Percentiles rank a stretch among this genome's conserved stretches.
Evolutionary conservation across 2,888 invertebrate species (phyloP).

Genomic region (Drosophila borealis): DNA sequence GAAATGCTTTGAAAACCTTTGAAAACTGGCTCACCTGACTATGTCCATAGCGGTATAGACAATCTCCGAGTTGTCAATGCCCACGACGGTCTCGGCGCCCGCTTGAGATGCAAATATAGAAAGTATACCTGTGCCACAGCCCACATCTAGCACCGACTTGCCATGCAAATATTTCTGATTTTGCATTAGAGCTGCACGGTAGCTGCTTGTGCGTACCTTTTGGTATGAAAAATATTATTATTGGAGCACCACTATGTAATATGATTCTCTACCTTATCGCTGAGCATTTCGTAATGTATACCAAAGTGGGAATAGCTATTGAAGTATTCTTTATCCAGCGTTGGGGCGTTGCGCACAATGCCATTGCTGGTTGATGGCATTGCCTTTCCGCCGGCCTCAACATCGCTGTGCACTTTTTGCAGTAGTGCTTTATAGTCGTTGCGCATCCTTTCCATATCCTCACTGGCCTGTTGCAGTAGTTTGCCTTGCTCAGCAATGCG

Average conservation of each 20-base stretch:
- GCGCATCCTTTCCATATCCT: constrained; percentile 81
- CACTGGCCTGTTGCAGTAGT: constrained; percentile 87
- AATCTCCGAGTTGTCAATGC: constrained; percentile 98
- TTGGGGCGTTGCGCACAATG: constrained; percentile 67
- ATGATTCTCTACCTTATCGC: constrained; percentile 87
- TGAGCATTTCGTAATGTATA: constrained; percentile 97
- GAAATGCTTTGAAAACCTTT: neutral
- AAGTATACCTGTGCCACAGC: constrained; percentile 98
- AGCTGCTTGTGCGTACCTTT: constrained; percentile 92
- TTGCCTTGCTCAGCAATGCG: constrained; percentile 86
- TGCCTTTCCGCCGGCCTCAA: constrained; percentile 3
- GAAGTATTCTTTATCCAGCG: constrained; percentile 90
- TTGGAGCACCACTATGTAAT: too few species aligned
- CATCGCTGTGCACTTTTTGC: constrained; percentile 62
- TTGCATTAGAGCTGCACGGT: constrained; percentile 92
- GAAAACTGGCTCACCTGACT: constrained; percentile 87
- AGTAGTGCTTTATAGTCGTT: constrained; percentile 72
- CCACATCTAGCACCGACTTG: constrained; percentile 95
- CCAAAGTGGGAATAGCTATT: constrained; percentile 95
- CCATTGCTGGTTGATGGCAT: constrained; percentile 58
- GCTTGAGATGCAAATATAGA: constrained; percentile 99
- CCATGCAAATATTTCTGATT: constrained; percentile 89
- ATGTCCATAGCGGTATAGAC: constrained; percentile 98
- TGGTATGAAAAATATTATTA: neutral
- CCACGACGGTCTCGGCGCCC: constrained; percentile 95